Evolutionary conservation across 2,113 vertebrate species (phyloP), one percentile per base, ranked within the genome.

Genomic region (Xiphias gladius): DNA sequence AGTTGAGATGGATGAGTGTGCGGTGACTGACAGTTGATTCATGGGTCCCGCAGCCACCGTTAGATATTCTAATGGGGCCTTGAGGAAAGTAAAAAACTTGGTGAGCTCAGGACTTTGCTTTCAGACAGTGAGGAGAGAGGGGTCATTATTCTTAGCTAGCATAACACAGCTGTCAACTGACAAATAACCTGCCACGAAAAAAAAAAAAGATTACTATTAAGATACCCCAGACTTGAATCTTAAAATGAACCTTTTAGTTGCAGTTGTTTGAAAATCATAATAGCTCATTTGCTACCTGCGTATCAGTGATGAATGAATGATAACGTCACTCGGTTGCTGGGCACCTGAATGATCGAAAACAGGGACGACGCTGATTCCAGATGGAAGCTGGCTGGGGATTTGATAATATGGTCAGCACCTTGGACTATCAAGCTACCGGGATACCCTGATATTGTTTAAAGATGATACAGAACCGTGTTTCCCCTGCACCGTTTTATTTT

Each of bases 61-160:
- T 90, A 50, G 83, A 89, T 91, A 91, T 90, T 88, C 86, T 88
- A 73, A 84, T 76, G 52, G 12, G 35, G 78, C 87, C 78, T 67
- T 52, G 72, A 82, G 75, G 62, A 88, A 80, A 89, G 79, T 80
- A 59, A 67, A 24, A 66, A 79, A 70, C 50, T 82, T 58, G 54
- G 74, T 70, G 63, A 86, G 76, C 87, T 66, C 83, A 80, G 69
- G 72, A 82, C 72, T 88, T 86, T 79, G 74, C 73, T 85, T 86
- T 85, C 19, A 80, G 88, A 82, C 32, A 73, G 80, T 62, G 7
- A 76, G 70, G 57, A 73, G 24, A 79, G 35, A 63, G 66, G 32
- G 62, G 37, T 66, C 64, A 81, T 87, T 83, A 87, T 82, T 88
- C 85, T 87, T 74, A 35, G 75, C 67, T 41, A 37, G 83, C 54